Conservation (phyloP, 2,888 invertebrate species). For the Oscheius sp. region DNA sequence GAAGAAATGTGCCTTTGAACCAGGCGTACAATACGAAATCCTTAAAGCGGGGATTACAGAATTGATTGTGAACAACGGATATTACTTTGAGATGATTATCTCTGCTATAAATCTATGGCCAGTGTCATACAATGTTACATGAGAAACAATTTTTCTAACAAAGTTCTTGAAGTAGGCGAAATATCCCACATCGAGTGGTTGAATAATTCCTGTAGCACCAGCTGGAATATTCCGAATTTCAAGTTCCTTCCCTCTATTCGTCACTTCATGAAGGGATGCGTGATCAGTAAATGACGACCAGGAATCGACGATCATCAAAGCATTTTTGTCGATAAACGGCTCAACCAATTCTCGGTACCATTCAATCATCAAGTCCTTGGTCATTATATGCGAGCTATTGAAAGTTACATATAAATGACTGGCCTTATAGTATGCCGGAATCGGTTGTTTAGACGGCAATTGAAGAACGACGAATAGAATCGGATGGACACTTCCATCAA, state of each 20-base stretch:
- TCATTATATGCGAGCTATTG: slow-evolving; percentile 35
- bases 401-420: too few species aligned
- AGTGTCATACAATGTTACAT: background rate
- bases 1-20: background rate
- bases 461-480: too few species aligned
- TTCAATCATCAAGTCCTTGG: slow-evolving; percentile 9
- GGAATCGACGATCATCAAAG: slow-evolving; percentile 29
- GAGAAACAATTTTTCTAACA: background rate
- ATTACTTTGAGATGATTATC: background rate
- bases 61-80: slow-evolving; percentile 8
- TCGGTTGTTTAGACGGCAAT: too few species aligned
- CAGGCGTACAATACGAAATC: slow-evolving; percentile 6
- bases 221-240: slow-evolving; percentile 25
- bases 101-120: background rate
- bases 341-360: slow-evolving; percentile 21
- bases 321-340: background rate
- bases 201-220: slow-evolving; percentile 30
- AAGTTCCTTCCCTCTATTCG: background rate
- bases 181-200: slow-evolving; percentile 36
- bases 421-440: too few species aligned
- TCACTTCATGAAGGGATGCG: slow-evolving; percentile 11
- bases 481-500: too few species aligned
- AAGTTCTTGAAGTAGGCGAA: slow-evolving; percentile 22
- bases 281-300: slow-evolving; percentile 31
- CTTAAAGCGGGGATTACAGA: background rate